Evolutionary conservation across 2,888 invertebrate species (phyloP), one percentile per base, ranked within the genome.

Genomic region (Leucoptera coffeella): DNA sequence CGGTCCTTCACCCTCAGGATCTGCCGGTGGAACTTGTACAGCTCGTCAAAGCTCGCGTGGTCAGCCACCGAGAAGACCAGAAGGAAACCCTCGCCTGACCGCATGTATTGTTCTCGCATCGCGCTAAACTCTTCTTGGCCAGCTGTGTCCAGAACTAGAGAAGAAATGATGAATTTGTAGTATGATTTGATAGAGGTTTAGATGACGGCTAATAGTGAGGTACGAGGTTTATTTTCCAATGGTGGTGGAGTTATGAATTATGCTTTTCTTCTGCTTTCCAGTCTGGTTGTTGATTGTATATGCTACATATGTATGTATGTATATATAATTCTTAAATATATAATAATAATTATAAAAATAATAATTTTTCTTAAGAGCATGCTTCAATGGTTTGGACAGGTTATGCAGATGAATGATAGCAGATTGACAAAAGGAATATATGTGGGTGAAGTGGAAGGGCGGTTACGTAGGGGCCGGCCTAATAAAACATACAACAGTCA

Each of bases 41-140:
- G 83, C 65, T 95, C 95, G 39, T 95, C 94, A 53, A 94, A 93
- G 60, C 92, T 93, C 35, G 89, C 85, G 47, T 88, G 82, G 61
- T 96, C 96, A 1, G 93, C 92, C 23, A 99, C 85, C 0, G 95
- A 90, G 72, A 92, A 97, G 2, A 97, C 93, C 3, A 97, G 76
- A 8, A 97, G 77, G 59, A 93, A 94, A 1, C 93, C 97, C 58
- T 97, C 96, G 3, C 96, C 97, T 1, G 94, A 92, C 34, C 96
- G 74, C 92, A 97, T 94, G 71, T 97, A 97, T 58, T 97, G 96
- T 56, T 97, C 97, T 21, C 97, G 74, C 97, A 97, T 97, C 4
- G 97, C 95, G 55, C 92, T 92, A 64, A 96, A 97, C 65, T 97
- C 96, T 49, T 97, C 97, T 53, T 97, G 97, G 0, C 95, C 95